These are phyloP conservation scores for Danaus melanippus DNA, from an alignment of 1,140 invertebrate genomes.

Conservation along the genomic window DNA sequence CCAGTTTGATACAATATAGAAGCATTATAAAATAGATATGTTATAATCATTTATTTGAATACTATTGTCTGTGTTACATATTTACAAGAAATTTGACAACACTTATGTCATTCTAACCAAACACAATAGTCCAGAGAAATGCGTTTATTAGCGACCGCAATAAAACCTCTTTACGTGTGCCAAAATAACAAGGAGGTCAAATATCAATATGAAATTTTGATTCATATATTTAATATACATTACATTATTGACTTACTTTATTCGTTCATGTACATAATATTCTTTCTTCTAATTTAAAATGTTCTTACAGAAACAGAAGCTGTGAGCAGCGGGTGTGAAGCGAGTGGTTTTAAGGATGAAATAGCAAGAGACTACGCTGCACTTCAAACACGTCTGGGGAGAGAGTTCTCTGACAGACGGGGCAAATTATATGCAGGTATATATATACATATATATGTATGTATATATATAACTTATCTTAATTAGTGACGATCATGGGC, in stretches of 20 bases:
- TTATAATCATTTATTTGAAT: neutral
- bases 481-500: neutral
- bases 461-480: neutral
- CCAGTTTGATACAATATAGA: too few relatives aligned
- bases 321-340: conserved; percentile 58
- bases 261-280: too few relatives aligned
- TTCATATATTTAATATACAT: too few relatives aligned
- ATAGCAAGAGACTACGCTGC: conserved; percentile 65
- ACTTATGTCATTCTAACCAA: too few relatives aligned
- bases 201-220: too few relatives aligned
- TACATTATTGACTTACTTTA: too few relatives aligned
- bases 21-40: too few relatives aligned
- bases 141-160: too few relatives aligned
- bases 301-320: conserved; percentile 57
- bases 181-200: too few relatives aligned
- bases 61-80: neutral
- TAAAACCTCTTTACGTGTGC: too few relatives aligned
- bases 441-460: neutral
- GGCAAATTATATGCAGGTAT: conserved; percentile 39
- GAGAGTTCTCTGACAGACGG: conserved; percentile 61
- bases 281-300: neutral
- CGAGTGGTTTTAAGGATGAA: conserved; percentile 50
- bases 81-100: too few relatives aligned
- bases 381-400: conserved; percentile 51
- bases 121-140: too few relatives aligned